Conservation (phyloP, 2,113 vertebrate species). For the Neotragus pygmaeus region DNA sequence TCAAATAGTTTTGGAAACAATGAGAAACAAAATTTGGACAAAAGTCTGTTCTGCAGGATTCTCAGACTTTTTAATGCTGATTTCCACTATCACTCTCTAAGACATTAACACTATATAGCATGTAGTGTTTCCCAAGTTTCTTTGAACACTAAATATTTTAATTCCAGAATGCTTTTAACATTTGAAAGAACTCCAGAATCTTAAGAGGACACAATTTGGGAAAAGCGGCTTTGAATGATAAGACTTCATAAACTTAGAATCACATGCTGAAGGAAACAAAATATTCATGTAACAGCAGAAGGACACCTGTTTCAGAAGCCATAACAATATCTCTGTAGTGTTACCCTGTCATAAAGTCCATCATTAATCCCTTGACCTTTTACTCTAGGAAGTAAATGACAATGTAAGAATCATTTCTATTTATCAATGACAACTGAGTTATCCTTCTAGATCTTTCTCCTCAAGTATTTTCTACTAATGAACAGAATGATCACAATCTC, state of each 20-base stretch:
- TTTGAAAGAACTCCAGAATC: neutral
- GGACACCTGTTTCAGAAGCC: neutral
- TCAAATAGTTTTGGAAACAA: constrained; percentile 5
- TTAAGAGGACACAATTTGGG: neutral
- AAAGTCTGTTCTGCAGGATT: neutral
- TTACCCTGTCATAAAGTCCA: neutral
- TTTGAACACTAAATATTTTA: constrained; percentile 29
- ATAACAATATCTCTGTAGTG: neutral
- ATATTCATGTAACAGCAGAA: neutral
- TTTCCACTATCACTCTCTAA: neutral
- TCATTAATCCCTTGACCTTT: neutral
- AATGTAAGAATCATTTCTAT: neutral
- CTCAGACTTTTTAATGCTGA: neutral
- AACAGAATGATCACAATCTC: neutral
- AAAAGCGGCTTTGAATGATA: neutral
- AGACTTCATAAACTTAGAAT: constrained; percentile 45
- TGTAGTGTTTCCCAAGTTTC: neutral
- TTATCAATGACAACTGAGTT: neutral
- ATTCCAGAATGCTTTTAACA: constrained; percentile 39
- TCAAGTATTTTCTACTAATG: neutral
- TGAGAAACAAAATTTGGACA: constrained; percentile 6
- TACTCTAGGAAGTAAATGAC: neutral
- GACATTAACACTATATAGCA: neutral
- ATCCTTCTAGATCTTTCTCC: neutral
- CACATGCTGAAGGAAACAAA: neutral